phyloP scores from a whole-genome alignment of 2,888 invertebrate genomes.

The Mesoligia furuncula region DNA sequence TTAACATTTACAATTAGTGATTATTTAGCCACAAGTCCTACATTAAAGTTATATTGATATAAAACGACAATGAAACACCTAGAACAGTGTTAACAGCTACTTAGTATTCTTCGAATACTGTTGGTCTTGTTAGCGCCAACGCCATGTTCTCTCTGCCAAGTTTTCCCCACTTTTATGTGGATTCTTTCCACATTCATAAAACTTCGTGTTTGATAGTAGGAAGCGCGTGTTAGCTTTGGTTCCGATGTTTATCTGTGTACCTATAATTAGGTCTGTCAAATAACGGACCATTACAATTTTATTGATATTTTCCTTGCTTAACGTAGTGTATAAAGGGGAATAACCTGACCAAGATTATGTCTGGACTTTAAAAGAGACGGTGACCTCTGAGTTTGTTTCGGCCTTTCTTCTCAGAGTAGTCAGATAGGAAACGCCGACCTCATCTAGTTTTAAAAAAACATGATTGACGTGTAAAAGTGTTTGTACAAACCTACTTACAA shows the following conservation, averaged over 20 bases:
- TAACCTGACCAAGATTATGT: too few species aligned
- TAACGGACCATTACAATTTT: neutral
- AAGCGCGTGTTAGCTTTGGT: neutral
- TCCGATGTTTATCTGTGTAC: neutral
- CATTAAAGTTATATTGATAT: neutral
- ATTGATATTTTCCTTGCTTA: neutral
- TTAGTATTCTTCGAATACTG: slow-evolving; percentile 48
- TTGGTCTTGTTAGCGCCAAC: slow-evolving; percentile 48
- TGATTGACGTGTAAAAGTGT: too few species aligned
- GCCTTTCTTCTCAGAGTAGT: too few species aligned
- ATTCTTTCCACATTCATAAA: slow-evolving; percentile 12
- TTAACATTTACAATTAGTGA: neutral
- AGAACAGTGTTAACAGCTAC: slow-evolving; percentile 22
- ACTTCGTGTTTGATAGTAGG: neutral
- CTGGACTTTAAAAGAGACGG: too few species aligned
- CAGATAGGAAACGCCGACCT: too few species aligned
- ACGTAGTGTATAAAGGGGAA: too few species aligned
- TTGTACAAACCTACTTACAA: too few species aligned
- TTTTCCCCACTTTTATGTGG: slow-evolving; percentile 33
- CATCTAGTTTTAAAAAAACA: too few species aligned
- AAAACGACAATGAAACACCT: slow-evolving; percentile 10
- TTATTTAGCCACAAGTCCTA: neutral
- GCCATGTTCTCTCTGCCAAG: slow-evolving; percentile 39
- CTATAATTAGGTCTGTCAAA: neutral
- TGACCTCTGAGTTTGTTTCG: too few species aligned